Evolutionary conservation across 2,113 vertebrate genomes (phyloP).

Genomic region (Tichodroma muraria): DNA sequence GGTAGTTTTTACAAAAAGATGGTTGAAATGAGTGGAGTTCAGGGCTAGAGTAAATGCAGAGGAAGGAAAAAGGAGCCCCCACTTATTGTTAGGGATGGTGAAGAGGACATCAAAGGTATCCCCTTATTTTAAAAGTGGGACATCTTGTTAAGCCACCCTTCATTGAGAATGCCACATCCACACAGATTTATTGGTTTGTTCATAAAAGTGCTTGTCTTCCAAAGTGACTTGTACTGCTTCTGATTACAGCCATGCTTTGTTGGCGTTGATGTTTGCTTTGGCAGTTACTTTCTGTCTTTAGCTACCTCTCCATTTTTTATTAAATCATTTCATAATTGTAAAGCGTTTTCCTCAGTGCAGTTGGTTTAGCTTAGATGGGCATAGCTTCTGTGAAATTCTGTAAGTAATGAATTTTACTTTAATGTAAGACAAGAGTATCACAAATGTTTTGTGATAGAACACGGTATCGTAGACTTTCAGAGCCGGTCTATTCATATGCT

Average conservation of each 20-base stretch:
- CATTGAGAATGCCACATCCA: background rate
- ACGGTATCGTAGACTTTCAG: background rate
- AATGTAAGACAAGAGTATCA: background rate
- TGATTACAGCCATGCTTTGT: background rate
- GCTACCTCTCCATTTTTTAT: background rate
- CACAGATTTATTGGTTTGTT: background rate
- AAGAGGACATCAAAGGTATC: background rate
- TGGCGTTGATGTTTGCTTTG: background rate
- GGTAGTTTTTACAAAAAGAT: background rate
- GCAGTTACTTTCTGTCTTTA: background rate
- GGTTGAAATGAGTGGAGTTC: background rate
- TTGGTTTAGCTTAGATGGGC: background rate
- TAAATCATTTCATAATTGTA: background rate
- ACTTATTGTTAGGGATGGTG: background rate
- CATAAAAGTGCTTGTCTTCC: background rate
- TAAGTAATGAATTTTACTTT: background rate
- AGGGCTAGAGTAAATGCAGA: background rate
- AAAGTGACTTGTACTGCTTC: background rate
- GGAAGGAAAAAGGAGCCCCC: background rate
- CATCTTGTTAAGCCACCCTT: background rate
- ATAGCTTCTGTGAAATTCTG: background rate
- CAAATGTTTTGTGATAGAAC: background rate
- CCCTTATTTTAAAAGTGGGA: background rate
- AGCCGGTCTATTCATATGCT: background rate
- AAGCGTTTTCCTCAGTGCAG: background rate